Base-by-base conservation (phyloP, 2,113 vertebrate genomes). In the Furnarius figulus region DNA sequence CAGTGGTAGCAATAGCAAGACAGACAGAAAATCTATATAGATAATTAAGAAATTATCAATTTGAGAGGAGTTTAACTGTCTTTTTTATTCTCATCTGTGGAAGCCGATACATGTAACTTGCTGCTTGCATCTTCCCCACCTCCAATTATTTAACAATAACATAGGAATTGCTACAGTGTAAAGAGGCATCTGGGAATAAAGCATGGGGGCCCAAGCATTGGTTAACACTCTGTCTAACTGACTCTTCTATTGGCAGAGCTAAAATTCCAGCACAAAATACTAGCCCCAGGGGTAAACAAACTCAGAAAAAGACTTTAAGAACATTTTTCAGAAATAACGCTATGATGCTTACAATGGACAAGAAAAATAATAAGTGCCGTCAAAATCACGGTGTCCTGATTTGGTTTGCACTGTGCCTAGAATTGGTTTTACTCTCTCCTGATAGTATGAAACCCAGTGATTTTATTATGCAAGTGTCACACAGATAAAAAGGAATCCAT, bases 31-130 rank as follows among this genome's bases (percentile, higher is more conserved):
- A 96, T 98, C 95, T 87, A 89, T 96, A 73, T 72, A 85, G 86
- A 95, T 97, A 97, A 97, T 97, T 97, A 96, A 91, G 95, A 96
- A 98, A 96, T 94, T 94, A 96, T 78, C 90, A 67, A 68, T 93
- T 67, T 95, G 90, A 90, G 90, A 95, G 81, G 96, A 92, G 58
- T 85, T 85, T 74, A 93, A 77, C 68, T 82, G 28, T 94, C 78
- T 96, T 90, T 90, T 55, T 85, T 30, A 10, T 84, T 92, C 76
- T 93, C 5, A 1, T 70, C 63, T 96, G 30, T 74, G 73, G 74
- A 91, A 93, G 59, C 67, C 68, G 89, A 71, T 96, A 42, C 5
- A 44, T 17, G 24, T 78, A 82, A 70, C 85, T 93, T 93, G 39
- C 46, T 86, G 80, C 44, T 63, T 47, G n/a, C 39, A 47, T 90